Conservation (phyloP, 1,140 invertebrate species). For the Maniola jurtina region DNA sequence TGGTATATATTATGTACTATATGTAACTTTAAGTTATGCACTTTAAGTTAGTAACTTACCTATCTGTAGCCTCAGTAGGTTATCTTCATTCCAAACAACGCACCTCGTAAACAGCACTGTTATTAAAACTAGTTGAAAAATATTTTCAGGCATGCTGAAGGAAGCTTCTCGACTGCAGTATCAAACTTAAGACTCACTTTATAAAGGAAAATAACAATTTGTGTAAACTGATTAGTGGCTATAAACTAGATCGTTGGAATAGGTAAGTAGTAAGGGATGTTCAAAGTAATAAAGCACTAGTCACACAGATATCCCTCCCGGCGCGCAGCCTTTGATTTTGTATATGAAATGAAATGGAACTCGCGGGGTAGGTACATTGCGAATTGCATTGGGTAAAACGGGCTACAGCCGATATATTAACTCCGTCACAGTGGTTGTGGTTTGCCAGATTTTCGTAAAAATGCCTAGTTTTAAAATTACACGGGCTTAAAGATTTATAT, state of each 20-base stretch:
- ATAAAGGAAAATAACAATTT: neutral
- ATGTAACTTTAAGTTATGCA: too few relatives aligned
- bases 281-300: neutral
- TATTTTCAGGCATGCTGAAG: conserved; percentile 1
- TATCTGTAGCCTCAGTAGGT: neutral
- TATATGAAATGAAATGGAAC: too few relatives aligned
- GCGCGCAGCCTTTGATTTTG: too few relatives aligned
- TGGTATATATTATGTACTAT: neutral
- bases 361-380: too few relatives aligned
- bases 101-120: neutral
- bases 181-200: conserved; percentile 1
- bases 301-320: neutral
- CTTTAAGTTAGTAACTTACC: neutral
- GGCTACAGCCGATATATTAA: too few relatives aligned
- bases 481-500: too few relatives aligned
- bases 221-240: neutral
- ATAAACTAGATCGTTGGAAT: neutral
- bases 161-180: neutral
- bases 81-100: conserved; percentile 5
- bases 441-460: too few relatives aligned
- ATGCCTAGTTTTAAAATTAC: too few relatives aligned
- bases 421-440: too few relatives aligned
- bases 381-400: too few relatives aligned
- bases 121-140: neutral
- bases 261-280: neutral